Evolutionary conservation across 2,888 invertebrate species (phyloP), one percentile per base, ranked within the genome.

Genomic region (Heliconius erato): DNA sequence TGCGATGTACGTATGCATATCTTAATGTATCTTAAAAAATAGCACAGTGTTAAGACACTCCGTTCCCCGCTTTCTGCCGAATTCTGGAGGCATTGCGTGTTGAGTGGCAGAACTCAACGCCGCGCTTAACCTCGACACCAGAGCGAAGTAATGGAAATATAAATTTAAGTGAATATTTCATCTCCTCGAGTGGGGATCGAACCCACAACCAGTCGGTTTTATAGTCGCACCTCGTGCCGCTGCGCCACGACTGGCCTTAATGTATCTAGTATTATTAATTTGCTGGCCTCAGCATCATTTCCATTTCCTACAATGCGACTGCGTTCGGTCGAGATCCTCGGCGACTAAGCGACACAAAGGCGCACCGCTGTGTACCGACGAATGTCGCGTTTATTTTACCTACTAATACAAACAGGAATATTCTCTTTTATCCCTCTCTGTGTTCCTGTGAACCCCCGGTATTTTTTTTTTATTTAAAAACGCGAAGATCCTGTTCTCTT

Each of bases 401-500:
- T 89, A 87, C 89, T 90, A 89, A 89, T 89, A 89, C 88, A 89
- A 90, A 90, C 89, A 86, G 84, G 85, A 84, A 89, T 90, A 90
- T 89, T 91, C 88, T 87, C 88, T 89, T 91, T 90, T 89, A 89
- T 89, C 89, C 88, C 85, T 86, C 79, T 44, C 82, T 54, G 83
- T 82, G 86, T 85, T 85, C 85, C 88, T 87, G 88, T 88, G 88
- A 89, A 54, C 54, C 54, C 54, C 54, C 19, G 7, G 40, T 40
- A 32, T 32, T 40, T 40, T 40, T 40, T 90, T 88, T 90, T 91
- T 89, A 90, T 91, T 91, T 91, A 89, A 90, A 89, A 85, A 85
- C 83, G 84, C 86, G 87, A 88, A 88, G 85, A 85, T 86, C 86
- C 86, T 87, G 87, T 86, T 88, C 86, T 88, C 87, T 90, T 89